phyloP scores from a whole-genome alignment of 2,888 invertebrate species.

The Euphydryas editha region DNA sequence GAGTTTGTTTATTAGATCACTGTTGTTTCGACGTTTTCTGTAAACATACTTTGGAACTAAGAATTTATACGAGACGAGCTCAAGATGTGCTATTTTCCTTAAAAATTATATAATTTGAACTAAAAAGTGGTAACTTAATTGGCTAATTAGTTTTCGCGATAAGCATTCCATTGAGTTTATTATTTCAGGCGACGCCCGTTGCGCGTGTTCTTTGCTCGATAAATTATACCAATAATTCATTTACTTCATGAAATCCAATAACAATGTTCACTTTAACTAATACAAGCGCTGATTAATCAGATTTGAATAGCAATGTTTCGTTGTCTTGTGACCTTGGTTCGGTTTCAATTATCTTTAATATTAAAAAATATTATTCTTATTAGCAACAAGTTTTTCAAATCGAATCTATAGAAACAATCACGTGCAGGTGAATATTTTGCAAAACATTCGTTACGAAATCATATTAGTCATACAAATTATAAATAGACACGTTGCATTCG shows the following conservation, averaged over 20 bases:
- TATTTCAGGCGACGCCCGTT: slow-evolving; percentile 16
- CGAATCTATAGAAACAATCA: not conserved
- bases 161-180: slow-evolving; percentile 13
- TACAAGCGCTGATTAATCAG: slow-evolving; percentile 13
- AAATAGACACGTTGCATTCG: not conserved
- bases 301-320: slow-evolving; percentile 12
- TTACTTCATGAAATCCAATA: slow-evolving; percentile 11
- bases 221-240: slow-evolving; percentile 19
- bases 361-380: not conserved
- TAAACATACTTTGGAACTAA: too few relatives aligned
- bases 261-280: not conserved
- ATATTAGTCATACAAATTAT: not conserved
- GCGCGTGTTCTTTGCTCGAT: slow-evolving; percentile 13
- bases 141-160: slow-evolving; percentile 17
- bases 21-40: not conserved
- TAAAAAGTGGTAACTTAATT: not conserved
- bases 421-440: not conserved
- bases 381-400: not conserved
- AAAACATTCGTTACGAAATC: not conserved
- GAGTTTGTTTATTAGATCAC: not conserved
- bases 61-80: too few relatives aligned
- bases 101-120: not conserved
- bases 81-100: not conserved
- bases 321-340: slow-evolving; percentile 10
- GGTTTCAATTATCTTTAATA: not conserved